Conservation (phyloP, 2,888 invertebrate species). For the Drosophila siamana region DNA sequence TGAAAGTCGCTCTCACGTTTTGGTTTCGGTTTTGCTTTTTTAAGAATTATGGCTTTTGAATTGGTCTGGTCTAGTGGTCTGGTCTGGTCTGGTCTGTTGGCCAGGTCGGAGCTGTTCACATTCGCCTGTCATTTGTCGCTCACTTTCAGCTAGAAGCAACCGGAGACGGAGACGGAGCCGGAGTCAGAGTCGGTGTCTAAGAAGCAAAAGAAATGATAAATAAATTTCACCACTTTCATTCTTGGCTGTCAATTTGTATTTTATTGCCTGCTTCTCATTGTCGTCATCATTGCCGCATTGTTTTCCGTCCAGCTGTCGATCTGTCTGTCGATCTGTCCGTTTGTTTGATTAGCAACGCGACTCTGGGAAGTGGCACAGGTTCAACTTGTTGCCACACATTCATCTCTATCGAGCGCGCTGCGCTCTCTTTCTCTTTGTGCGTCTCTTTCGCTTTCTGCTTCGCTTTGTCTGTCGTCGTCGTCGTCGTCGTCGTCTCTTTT, state of each 20-base stretch:
- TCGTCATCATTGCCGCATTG: constrained; percentile 54
- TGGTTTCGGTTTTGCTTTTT: constrained; percentile 56
- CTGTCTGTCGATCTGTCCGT: constrained; percentile 17
- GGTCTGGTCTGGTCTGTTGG: constrained; percentile 35
- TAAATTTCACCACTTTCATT: constrained; percentile 76
- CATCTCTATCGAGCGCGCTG: not conserved
- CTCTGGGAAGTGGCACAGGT: constrained; percentile 61
- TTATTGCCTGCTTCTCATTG: constrained; percentile 64
- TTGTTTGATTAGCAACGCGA: constrained; percentile 53
- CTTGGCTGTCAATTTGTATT: constrained; percentile 72
- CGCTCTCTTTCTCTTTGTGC: constrained; percentile 5
- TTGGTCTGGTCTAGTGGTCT: constrained; percentile 39
- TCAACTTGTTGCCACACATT: constrained; percentile 28
- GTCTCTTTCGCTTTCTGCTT: constrained; percentile 7
- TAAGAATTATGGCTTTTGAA: constrained; percentile 63
- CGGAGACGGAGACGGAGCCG: constrained; percentile 26
- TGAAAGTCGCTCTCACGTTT: constrained; percentile 68
- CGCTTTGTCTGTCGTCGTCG: not conserved
- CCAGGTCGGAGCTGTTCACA: constrained; percentile 17
- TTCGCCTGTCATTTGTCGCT: constrained; percentile 64
- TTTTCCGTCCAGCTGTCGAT: constrained; percentile 30
- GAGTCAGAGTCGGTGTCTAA: constrained; percentile 14
- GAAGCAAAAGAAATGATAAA: constrained; percentile 46
- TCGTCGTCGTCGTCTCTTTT: constrained; percentile 10
- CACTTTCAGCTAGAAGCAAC: constrained; percentile 55